Evolutionary conservation across 2,888 invertebrate species (phyloP).

Genomic region (Antheraea assamensis): DNA sequence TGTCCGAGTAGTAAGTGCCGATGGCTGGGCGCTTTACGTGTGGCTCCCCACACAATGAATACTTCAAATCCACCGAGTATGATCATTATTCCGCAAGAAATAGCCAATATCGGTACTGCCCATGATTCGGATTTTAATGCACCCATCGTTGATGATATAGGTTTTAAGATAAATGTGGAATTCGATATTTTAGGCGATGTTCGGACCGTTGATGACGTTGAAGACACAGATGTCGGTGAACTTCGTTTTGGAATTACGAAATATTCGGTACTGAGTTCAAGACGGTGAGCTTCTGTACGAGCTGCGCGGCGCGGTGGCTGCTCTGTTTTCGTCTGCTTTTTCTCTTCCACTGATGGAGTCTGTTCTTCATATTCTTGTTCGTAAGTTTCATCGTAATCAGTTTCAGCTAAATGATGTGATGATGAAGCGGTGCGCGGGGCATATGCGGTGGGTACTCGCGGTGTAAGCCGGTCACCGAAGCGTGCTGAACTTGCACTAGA

Average conservation of each 20-base stretch:
- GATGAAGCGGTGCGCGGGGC: slow-evolving; percentile 63
- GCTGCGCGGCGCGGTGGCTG: slow-evolving; percentile 63
- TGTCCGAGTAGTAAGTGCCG: slow-evolving; percentile 94
- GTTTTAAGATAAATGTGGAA: slow-evolving; percentile 44
- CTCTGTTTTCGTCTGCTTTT: slow-evolving; percentile 48
- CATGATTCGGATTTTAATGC: slow-evolving; percentile 89
- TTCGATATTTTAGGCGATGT: slow-evolving; percentile 16
- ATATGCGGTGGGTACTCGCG: slow-evolving; percentile 69
- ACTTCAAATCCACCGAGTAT: slow-evolving; percentile 94
- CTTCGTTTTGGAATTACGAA: slow-evolving; percentile 87
- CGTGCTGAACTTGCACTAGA: slow-evolving; percentile 58
- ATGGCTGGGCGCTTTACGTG: slow-evolving; percentile 91
- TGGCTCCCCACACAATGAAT: slow-evolving; percentile 91
- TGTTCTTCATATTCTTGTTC: slow-evolving; percentile 65
- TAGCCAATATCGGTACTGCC: slow-evolving; percentile 94
- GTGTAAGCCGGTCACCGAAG: slow-evolving; percentile 71
- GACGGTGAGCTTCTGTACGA: slow-evolving; percentile 77
- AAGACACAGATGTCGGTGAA: slow-evolving; percentile 57
- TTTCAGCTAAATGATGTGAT: slow-evolving; percentile 50
- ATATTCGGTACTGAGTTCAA: slow-evolving; percentile 93
- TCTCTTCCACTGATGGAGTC: slow-evolving; percentile 48
- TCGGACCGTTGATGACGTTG: slow-evolving; percentile 50
- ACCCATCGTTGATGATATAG: slow-evolving; percentile 51
- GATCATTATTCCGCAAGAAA: slow-evolving; percentile 92
- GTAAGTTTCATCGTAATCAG: slow-evolving; percentile 61